Evolutionary conservation across 2,113 vertebrate species (phyloP), one percentile per base, ranked within the genome.

Genomic region (Lucifuga dentata): DNA sequence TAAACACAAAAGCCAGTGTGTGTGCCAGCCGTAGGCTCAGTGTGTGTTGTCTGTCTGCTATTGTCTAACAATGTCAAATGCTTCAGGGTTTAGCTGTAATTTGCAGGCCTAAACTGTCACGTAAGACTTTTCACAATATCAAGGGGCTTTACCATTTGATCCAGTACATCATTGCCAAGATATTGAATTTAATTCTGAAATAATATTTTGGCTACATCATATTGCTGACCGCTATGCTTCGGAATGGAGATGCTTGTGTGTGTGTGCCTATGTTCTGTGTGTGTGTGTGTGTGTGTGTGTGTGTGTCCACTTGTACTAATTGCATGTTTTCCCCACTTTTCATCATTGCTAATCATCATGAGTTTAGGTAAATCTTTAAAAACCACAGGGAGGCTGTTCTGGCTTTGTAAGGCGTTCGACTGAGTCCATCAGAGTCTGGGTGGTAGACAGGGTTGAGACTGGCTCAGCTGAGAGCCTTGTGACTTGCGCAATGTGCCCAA

Each of bases 391-490:
- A 75, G 68, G 83, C 73, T 49, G 49, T 36, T 13, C 17, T 45
- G 77, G 60, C 75, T 78, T 73, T 84, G 66, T 73, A 64, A 43
- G 61, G 67, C 77, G 80, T 78, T 52, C 66, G 62, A 11, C 68
- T 63, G 60, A 68, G 71, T 68, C 75, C 67, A 50, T 49, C 64
- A 44, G 83, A 76, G 79, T 76, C 76, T 88, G 86, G 85, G 86
- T 87, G 81, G 88, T 78, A 81, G 78, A 78, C 83, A 78, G 59
- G 38, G 51, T 75, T 76, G 79, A 65, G 60, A 44, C 73, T 73
- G 81, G 83, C 73, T 90, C 83, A 89, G 83, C 82, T 84, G 80
- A 85, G 80, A 86, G 67, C 82, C 84, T 83, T 78, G 86, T 87
- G 87, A 90, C 84, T 85, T 50, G 57, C 11, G 60, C 56, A 36